A percentile compares a stretch with the other conserved stretches of the same genome.
Evolutionary conservation across 2,888 invertebrate species (phyloP).

Genomic region (Malthinus seriepunctatus): DNA sequence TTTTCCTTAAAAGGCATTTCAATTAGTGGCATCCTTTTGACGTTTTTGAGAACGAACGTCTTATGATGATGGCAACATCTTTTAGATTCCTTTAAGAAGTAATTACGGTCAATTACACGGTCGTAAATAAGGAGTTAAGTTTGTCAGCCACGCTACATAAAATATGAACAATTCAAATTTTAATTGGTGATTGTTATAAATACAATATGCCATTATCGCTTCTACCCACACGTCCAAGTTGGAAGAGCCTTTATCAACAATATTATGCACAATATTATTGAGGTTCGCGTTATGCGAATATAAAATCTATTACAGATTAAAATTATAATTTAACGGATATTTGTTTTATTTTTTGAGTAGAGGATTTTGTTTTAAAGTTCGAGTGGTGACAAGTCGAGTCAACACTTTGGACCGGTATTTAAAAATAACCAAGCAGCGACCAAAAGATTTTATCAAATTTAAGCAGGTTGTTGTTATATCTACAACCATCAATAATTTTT

Average conservation of each 20-base stretch:
- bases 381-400: conserved; percentile 6
- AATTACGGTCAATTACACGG: conserved; percentile 23
- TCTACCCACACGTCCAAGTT: conserved; percentile 12
- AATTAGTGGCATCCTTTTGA: background rate
- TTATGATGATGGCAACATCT: conserved; percentile 9
- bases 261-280: too few species aligned
- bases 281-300: too few species aligned
- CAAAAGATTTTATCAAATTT: conserved; percentile 14
- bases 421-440: conserved; percentile 18
- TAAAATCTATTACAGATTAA: too few species aligned
- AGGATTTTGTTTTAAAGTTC: too few species aligned
- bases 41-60: background rate
- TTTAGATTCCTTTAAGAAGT: conserved; percentile 17
- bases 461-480: conserved; percentile 8
- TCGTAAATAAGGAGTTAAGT: conserved; percentile 16
- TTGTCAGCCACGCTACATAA: conserved; percentile 21
- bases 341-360: too few species aligned
- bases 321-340: too few species aligned
- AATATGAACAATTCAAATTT: conserved; percentile 24
- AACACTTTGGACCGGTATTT: conserved; percentile 18
- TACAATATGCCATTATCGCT: conserved; percentile 24
- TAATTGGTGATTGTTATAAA: conserved; percentile 23
- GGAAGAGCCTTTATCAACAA: conserved; percentile 10
- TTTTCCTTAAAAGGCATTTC: too few species aligned
- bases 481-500: too few species aligned